Evolutionary conservation across 2,797 vertebrate species (phyloP).

Genomic region (Loriculus beryllinus): DNA sequence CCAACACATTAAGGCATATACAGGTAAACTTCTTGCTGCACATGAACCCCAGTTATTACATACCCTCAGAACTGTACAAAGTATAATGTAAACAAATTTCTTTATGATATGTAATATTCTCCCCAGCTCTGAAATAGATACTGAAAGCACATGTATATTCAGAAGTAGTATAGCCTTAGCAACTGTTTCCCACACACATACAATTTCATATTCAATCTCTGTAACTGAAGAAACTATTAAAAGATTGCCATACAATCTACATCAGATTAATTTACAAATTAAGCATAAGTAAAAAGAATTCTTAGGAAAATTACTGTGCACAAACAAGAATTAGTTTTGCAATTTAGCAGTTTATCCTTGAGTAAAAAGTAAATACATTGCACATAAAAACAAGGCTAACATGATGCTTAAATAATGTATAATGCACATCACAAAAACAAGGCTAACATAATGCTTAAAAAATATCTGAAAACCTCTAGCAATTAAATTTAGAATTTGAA

Average conservation of each 20-base stretch:
- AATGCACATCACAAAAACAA: background rate
- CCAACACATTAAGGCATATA: background rate
- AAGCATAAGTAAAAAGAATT: background rate
- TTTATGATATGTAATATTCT: background rate
- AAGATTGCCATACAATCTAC: background rate
- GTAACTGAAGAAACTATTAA: background rate
- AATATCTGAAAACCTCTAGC: background rate
- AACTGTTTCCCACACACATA: background rate
- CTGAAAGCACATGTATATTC: background rate
- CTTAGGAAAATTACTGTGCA: background rate
- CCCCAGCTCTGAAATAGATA: background rate
- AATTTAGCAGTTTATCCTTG: background rate
- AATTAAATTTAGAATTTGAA: background rate
- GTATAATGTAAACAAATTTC: background rate
- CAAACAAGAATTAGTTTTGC: background rate
- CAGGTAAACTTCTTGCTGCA: background rate
- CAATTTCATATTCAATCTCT: background rate
- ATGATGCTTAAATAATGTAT: background rate
- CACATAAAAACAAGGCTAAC: background rate
- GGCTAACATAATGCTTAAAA: background rate
- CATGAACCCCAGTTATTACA: background rate
- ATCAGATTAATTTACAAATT: background rate
- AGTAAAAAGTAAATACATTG: background rate
- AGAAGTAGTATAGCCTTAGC: background rate
- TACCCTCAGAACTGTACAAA: background rate